Evolutionary conservation across 2,797 vertebrate genomes (phyloP).

Genomic region (Chaenodraco wilsoni): DNA sequence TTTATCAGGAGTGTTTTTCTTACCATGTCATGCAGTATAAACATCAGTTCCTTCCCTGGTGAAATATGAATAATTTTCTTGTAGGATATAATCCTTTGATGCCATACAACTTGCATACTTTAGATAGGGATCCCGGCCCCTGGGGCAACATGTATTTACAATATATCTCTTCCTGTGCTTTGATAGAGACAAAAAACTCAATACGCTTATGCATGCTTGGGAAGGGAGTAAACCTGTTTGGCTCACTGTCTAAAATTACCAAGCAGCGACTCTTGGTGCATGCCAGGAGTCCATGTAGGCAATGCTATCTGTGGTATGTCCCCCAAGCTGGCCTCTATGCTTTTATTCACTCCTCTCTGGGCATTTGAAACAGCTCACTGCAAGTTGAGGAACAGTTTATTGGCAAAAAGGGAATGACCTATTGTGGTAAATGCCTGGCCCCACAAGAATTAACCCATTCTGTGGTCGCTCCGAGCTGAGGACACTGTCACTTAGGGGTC

Average conservation of each 20-base stretch:
- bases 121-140: slow-evolving; percentile 42
- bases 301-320: slow-evolving; percentile 74
- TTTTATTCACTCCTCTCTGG: slow-evolving; percentile 66
- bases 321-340: slow-evolving; percentile 62
- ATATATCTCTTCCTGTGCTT: slow-evolving; percentile 69
- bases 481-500: slow-evolving; percentile 70
- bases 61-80: slow-evolving; percentile 58
- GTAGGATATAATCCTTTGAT: slow-evolving; percentile 66
- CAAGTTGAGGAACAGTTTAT: slow-evolving; percentile 61
- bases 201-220: slow-evolving; percentile 63
- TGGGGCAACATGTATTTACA: slow-evolving; percentile 62
- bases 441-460: slow-evolving; percentile 57
- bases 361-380: slow-evolving; percentile 56
- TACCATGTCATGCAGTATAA: slow-evolving; percentile 59
- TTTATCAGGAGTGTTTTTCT: slow-evolving; percentile 63
- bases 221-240: slow-evolving; percentile 73
- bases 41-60: slow-evolving; percentile 67
- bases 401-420: slow-evolving; percentile 56
- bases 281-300: slow-evolving; percentile 63
- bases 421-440: slow-evolving; percentile 41
- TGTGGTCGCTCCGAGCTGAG: slow-evolving; percentile 52
- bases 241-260: slow-evolving; percentile 74
- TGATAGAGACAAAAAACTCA: slow-evolving; percentile 68
- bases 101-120: slow-evolving; percentile 49
- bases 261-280: slow-evolving; percentile 54